Evolutionary conservation across 1,140 invertebrate species (phyloP), one percentile per base, ranked within the genome.

Genomic region (Eumeta japonica): DNA sequence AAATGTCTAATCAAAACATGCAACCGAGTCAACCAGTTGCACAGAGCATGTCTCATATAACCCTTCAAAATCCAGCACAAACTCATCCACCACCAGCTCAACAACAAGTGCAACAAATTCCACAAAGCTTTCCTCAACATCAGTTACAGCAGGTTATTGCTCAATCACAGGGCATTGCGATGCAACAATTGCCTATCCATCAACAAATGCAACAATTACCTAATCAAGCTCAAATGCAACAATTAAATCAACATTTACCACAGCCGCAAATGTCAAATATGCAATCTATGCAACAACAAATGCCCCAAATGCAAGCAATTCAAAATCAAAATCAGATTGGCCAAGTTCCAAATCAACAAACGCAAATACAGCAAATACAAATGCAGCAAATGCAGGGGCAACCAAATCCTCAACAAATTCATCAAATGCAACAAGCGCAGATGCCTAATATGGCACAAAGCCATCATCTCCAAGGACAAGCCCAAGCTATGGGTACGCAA

Each of bases 141-240:
- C 79, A 79, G 44, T 49, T 78, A 28, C 76, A 78, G 41, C 77
- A 79, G 63, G 75, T 76, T 12, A 72, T 80, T 41, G 70, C 75
- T 10, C 70, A 74, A 43, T 62, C 74, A 3, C 73, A 75, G 46
- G 70, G 65, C 17, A 70, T 73, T 35, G 55, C 73, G n/a, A 70
- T 72, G 60, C 77, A 76, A 40, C 74, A 72, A 48, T 74, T 72
- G 37, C 68, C 73, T 19, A 72, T 75, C 56, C 72, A 75, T 35
- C 76, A 75, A 33, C 74, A 77, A 45, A 73, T 74, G 55, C 75
- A 75, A 46, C 75, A 67, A 50, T 71, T 65, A 20, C 68, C 67
- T 28, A 71, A 75, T 38, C 72, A 77, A 43, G 39, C 43, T 13
- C 75, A 78, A 58, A 76, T 76, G 50, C 75, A 77, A 36, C 74